Percentiles rank a stretch among this genome's conserved stretches.
phyloP scores from a whole-genome alignment of 2,888 invertebrate genomes.

The Philereme transversata region DNA sequence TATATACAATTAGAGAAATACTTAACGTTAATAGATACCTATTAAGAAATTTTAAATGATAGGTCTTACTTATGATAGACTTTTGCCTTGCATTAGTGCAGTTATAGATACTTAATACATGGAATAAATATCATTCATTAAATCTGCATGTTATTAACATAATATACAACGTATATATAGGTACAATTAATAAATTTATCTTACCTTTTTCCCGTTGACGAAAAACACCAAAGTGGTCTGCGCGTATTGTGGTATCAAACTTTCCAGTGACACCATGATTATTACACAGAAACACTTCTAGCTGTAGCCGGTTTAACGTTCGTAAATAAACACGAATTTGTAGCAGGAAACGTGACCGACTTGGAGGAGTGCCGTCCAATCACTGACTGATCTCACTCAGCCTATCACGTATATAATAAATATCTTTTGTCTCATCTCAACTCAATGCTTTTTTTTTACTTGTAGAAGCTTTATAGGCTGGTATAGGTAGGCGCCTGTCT shows the following conservation, averaged over 20 bases:
- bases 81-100: no score
- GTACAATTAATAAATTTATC: constrained; percentile 17
- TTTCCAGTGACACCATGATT: constrained; percentile 40
- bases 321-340: constrained; percentile 5
- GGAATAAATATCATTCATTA: neutral
- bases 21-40: no score
- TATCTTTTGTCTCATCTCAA: constrained; percentile 1
- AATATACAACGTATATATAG: no score
- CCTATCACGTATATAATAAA: neutral
- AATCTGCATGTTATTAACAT: no score
- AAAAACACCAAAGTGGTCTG: constrained; percentile 79
- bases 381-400: constrained; percentile 28
- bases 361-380: constrained; percentile 36
- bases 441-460: neutral
- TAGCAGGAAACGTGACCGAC: constrained; percentile 32
- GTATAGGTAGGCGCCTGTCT: neutral
- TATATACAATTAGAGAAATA: no score
- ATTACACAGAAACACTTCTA: constrained; percentile 4
- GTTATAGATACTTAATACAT: neutral
- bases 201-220: constrained; percentile 86
- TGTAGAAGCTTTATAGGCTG: neutral
- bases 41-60: no score
- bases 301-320: constrained; percentile 27
- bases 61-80: no score
- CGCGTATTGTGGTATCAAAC: constrained; percentile 53